A percentile compares a stretch with the other conserved stretches of the same genome.
phyloP scores from a whole-genome alignment of 1,140 invertebrate genomes.

The Penaeus japonicus region DNA sequence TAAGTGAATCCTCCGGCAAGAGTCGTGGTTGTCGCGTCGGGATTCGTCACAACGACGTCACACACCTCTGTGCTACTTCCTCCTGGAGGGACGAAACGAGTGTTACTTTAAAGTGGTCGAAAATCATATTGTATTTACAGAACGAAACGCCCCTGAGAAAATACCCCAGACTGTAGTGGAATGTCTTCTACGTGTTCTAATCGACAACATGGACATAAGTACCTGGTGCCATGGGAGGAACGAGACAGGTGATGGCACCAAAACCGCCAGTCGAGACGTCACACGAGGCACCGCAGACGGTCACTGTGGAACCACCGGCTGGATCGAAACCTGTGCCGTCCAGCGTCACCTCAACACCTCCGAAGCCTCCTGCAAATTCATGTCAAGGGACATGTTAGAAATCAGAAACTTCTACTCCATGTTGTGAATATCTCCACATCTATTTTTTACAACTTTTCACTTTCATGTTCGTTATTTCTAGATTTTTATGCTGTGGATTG shows the following conservation, averaged over 20 bases:
- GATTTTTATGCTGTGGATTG: neutral
- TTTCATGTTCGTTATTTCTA: neutral
- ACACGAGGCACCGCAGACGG: conserved; percentile 13
- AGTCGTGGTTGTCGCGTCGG: neutral
- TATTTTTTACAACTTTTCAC: too few relatives aligned
- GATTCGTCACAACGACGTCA: conserved; percentile 30
- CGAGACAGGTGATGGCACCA: neutral
- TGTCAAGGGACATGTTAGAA: neutral
- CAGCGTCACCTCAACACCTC: conserved; percentile 16
- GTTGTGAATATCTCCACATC: neutral
- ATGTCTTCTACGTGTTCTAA: neutral
- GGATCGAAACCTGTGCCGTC: conserved; percentile 38
- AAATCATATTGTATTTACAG: too few relatives aligned
- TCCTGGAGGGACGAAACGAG: neutral
- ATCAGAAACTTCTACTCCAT: neutral
- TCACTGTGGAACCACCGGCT: neutral
- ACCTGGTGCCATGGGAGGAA: neutral
- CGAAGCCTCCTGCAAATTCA: neutral
- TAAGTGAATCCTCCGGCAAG: conserved; percentile 30
- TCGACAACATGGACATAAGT: neutral
- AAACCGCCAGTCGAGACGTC: neutral
- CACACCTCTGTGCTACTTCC: neutral
- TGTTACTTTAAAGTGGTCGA: too few relatives aligned
- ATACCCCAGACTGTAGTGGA: too few relatives aligned
- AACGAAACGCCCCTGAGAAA: too few relatives aligned